Conservation (phyloP, 1,140 invertebrate genomes). For the Pseudomyrmex sp. region DNA sequence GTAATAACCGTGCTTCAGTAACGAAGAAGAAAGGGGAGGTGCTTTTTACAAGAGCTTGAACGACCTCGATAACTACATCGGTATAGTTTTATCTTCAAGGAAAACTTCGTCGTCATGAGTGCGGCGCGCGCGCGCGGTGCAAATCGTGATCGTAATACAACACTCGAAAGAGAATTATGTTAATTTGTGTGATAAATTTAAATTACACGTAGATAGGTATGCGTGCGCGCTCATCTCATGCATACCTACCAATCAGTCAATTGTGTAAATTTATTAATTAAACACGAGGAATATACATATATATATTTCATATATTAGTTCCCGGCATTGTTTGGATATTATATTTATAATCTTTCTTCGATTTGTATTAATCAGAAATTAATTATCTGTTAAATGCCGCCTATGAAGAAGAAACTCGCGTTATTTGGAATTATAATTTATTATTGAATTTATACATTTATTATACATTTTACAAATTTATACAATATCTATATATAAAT, state of each 20-base stretch:
- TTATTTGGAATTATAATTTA: conserved; percentile 16
- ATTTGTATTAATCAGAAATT: conserved; percentile 37
- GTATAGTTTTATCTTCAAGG: conserved; percentile 13
- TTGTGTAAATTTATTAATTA: conserved; percentile 12
- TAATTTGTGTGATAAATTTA: conserved; percentile 10
- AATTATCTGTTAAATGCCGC: conserved; percentile 47
- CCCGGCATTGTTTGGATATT: conserved; percentile 32
- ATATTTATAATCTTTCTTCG: conserved; percentile 16
- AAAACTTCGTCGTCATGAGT: conserved; percentile 4
- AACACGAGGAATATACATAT: neutral
- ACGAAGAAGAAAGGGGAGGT: conserved; percentile 33
- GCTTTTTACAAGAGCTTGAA: conserved; percentile 38
- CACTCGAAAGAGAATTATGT: conserved; percentile 4
- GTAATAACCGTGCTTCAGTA: conserved; percentile 57
- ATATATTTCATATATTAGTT: conserved; percentile 6
- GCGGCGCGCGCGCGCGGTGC: neutral
- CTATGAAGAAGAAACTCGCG: conserved; percentile 12
- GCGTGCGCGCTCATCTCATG: neutral
- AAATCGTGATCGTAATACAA: conserved; percentile 22
- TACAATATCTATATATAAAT: too few relatives aligned
- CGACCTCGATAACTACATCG: conserved; percentile 30
- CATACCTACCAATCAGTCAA: neutral
- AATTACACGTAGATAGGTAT: neutral
- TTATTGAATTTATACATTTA: neutral
- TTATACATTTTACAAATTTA: neutral